Conservation (phyloP, 2,113 vertebrate species). For the Brachypodius melanocephalos region DNA sequence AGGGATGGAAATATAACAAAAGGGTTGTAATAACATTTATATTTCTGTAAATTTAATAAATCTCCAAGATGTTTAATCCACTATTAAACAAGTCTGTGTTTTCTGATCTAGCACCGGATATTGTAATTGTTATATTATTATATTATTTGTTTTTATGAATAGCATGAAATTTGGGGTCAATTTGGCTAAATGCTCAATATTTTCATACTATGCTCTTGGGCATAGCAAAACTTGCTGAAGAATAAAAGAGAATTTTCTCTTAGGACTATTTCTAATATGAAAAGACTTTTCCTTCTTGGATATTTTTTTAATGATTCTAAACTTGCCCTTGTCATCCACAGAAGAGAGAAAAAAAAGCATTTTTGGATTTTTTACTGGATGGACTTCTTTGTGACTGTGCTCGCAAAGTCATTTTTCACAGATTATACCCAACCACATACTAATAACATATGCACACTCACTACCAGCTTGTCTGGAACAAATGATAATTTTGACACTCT, state of each 20-base stretch:
- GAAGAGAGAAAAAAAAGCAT: not conserved
- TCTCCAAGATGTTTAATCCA: not conserved
- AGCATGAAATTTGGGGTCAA: not conserved
- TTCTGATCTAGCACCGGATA: not conserved
- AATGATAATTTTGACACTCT: conserved; percentile 59
- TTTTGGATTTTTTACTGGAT: conserved; percentile 25
- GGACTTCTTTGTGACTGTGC: not conserved
- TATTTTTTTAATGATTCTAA: not conserved
- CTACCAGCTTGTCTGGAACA: conserved; percentile 51
- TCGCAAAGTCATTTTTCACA: conserved; percentile 33
- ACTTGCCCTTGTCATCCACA: not conserved
- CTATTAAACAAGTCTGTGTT: not conserved
- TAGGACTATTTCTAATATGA: not conserved
- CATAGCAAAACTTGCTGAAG: not conserved
- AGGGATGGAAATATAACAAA: not conserved
- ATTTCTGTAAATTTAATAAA: not conserved
- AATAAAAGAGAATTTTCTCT: not conserved
- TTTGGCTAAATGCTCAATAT: not conserved
- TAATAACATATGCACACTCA: conserved; percentile 54
- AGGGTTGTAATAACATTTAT: not conserved
- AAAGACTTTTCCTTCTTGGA: not conserved
- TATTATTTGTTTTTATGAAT: not conserved
- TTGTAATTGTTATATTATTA: not conserved
- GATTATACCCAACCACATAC: conserved; percentile 25
- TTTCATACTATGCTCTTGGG: not conserved